Evolutionary conservation across 2,113 vertebrate genomes (phyloP).

Genomic region (Pachyramphus minor): DNA sequence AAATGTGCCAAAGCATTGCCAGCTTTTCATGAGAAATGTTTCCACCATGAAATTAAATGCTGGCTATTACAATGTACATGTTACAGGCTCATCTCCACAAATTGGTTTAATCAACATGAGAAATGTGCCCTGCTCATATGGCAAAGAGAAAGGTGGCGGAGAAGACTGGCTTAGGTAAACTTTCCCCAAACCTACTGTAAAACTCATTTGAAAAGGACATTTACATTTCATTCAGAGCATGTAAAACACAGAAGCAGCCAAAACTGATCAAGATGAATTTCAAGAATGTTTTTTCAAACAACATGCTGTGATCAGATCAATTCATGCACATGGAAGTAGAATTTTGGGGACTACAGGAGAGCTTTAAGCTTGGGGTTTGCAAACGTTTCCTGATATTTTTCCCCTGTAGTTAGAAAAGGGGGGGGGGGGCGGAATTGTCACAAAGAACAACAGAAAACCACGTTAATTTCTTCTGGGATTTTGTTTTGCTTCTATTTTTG

Average conservation of each 20-base stretch:
- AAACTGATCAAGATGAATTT: neutral
- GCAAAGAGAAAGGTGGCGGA: accelerated
- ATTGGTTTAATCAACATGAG: neutral
- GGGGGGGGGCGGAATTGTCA: too few species aligned
- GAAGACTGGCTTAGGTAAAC: neutral
- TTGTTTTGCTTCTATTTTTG: slow-evolving; percentile 21
- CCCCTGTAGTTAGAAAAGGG: neutral
- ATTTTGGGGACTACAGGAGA: neutral
- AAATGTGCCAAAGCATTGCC: neutral
- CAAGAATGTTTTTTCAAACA: neutral
- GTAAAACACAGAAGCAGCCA: neutral
- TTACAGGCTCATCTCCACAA: neutral
- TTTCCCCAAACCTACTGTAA: neutral
- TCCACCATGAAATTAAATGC: neutral
- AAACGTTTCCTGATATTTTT: neutral
- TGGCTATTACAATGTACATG: neutral
- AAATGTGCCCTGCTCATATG: neutral
- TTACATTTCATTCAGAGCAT: neutral
- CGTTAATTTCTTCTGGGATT: neutral
- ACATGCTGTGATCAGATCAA: neutral
- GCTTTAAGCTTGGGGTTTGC: neutral
- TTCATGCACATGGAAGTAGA: neutral
- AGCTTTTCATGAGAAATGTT: neutral
- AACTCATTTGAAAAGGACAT: neutral
- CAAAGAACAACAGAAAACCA: neutral